Percentiles rank a stretch among this genome's conserved stretches.
Conservation (phyloP, 2,113 vertebrate genomes). For the Acanthisitta chloris region DNA sequence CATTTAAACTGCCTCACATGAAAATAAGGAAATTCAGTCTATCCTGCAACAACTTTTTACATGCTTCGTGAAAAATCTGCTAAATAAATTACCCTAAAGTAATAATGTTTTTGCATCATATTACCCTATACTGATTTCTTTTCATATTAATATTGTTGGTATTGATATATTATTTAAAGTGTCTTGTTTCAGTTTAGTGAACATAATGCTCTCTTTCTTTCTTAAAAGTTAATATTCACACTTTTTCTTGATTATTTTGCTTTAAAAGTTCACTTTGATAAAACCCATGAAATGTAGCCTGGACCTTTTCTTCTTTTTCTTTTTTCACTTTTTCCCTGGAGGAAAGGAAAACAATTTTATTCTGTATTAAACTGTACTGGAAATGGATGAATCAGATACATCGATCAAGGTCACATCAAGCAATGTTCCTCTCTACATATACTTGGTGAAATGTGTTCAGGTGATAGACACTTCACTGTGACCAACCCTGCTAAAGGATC, state of each 20-base stretch:
- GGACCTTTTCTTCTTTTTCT: not conserved
- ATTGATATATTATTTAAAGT: not conserved
- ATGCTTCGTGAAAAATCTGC: not conserved
- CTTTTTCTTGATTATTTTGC: not conserved
- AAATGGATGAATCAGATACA: not conserved
- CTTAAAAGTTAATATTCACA: not conserved
- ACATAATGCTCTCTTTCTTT: not conserved
- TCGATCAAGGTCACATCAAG: not conserved
- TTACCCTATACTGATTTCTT: not conserved
- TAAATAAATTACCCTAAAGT: not conserved
- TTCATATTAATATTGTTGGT: not conserved
- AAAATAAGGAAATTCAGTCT: not conserved
- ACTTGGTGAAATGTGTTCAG: not conserved
- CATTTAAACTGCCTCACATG: accelerated
- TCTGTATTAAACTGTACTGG: not conserved
- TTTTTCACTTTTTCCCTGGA: not conserved
- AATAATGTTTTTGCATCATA: not conserved
- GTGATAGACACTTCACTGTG: not conserved
- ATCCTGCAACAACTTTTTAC: not conserved
- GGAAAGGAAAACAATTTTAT: not conserved
- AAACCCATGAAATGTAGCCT: not conserved
- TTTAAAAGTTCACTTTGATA: constrained; percentile 5
- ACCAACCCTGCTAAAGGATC: not conserved
- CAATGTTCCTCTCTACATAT: not conserved
- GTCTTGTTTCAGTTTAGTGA: not conserved